Conservation (phyloP, 2,113 vertebrate species). For the Vulpes lagopus region DNA sequence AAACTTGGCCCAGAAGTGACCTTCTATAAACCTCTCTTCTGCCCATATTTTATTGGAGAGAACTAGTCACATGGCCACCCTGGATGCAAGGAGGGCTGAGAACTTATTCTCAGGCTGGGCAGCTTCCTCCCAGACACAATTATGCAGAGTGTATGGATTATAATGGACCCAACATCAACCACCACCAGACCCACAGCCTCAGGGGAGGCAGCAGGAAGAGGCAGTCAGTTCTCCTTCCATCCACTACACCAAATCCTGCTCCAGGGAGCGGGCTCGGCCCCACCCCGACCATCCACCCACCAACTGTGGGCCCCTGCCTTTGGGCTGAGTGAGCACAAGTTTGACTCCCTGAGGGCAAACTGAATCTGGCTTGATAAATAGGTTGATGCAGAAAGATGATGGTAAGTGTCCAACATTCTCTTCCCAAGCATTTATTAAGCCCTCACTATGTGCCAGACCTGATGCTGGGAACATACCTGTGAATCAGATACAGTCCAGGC, state of each 20-base stretch:
- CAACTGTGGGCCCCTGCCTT: neutral
- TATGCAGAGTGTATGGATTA: neutral
- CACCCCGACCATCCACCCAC: neutral
- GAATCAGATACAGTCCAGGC: neutral
- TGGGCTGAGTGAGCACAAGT: slow-evolving; percentile 13
- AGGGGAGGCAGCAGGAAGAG: neutral
- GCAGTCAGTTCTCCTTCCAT: neutral
- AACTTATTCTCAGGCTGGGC: neutral
- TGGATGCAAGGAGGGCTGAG: neutral
- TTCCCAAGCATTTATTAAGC: neutral
- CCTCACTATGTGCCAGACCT: neutral
- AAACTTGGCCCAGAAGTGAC: neutral
- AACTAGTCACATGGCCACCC: neutral
- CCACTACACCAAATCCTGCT: neutral
- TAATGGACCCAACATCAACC: neutral
- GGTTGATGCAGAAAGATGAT: neutral
- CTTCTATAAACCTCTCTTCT: neutral
- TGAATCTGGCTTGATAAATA: neutral
- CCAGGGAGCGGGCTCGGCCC: neutral
- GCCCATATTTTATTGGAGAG: neutral
- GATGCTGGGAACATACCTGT: neutral
- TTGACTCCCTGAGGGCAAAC: neutral
- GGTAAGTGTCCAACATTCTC: neutral
- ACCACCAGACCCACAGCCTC: neutral
- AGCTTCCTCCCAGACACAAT: neutral